Evolutionary conservation across 2,888 invertebrate genomes (phyloP).

Genomic region (Polymixis lichenea): DNA sequence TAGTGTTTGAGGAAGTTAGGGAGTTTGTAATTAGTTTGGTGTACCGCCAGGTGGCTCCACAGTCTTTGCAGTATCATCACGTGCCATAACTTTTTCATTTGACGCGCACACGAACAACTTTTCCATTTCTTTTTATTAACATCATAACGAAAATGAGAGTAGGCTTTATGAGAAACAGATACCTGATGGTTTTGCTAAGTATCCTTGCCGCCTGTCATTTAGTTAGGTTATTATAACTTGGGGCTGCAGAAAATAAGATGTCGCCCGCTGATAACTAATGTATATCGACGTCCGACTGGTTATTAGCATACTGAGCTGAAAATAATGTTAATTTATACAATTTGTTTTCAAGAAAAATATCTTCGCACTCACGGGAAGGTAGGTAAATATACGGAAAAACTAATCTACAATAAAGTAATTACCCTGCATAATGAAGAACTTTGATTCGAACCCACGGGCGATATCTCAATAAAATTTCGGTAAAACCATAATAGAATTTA

Average conservation of each 20-base stretch:
- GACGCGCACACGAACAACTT: slow-evolving; percentile 88
- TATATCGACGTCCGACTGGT: slow-evolving; percentile 53
- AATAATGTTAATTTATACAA: slow-evolving; percentile 56
- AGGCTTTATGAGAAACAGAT: slow-evolving; percentile 86
- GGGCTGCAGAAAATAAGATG: slow-evolving; percentile 60
- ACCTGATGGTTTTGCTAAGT: slow-evolving; percentile 84
- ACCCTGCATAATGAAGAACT: slow-evolving; percentile 38
- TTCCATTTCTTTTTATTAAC: slow-evolving; percentile 90
- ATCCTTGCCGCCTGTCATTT: slow-evolving; percentile 70
- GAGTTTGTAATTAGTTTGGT: slow-evolving; percentile 89
- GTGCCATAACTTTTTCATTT: slow-evolving; percentile 90
- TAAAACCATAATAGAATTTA: slow-evolving; percentile 55
- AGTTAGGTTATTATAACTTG: slow-evolving; percentile 66
- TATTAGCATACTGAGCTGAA: slow-evolving; percentile 59
- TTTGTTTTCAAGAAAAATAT: slow-evolving; percentile 50
- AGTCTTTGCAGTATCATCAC: slow-evolving; percentile 89
- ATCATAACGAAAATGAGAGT: slow-evolving; percentile 89
- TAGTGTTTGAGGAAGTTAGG: slow-evolving; percentile 88
- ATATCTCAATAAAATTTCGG: slow-evolving; percentile 47
- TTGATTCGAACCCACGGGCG: slow-evolving; percentile 38
- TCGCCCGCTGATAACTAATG: slow-evolving; percentile 59
- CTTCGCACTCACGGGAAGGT: not conserved
- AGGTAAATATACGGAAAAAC: slow-evolving; percentile 22
- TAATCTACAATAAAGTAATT: slow-evolving; percentile 42
- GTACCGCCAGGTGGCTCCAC: slow-evolving; percentile 84